Evolutionary conservation across 2,888 invertebrate genomes (phyloP).

Genomic region (Lymantria dispar): DNA sequence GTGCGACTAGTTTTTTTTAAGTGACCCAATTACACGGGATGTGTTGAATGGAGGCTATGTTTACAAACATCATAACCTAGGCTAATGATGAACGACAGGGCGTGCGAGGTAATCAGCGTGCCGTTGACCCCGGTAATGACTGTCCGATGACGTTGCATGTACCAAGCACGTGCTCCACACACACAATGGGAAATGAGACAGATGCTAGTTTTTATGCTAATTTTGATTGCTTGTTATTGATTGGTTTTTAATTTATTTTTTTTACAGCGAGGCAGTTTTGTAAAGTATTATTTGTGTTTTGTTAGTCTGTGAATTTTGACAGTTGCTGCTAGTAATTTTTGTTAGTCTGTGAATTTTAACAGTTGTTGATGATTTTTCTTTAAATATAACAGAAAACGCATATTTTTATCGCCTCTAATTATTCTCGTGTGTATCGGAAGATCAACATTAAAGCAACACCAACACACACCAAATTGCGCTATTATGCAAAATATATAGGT

Average conservation of each 20-base stretch:
- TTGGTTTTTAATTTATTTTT: conserved; percentile 22
- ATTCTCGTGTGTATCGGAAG: no score
- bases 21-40: conserved; percentile 61
- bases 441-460: no score
- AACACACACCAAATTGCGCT: no score
- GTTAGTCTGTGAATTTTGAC: background rate
- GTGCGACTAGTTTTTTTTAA: conserved; percentile 18
- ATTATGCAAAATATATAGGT: no score
- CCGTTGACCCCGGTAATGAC: conserved; percentile 79
- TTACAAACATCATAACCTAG: conserved; percentile 83
- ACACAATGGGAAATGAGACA: conserved; percentile 49
- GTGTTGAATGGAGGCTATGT: conserved; percentile 70
- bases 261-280: background rate
- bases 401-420: no score
- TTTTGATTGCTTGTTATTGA: conserved; percentile 28
- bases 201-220: conserved; percentile 43
- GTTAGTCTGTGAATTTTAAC: background rate
- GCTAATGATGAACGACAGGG: conserved; percentile 81
- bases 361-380: background rate
- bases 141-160: conserved; percentile 79
- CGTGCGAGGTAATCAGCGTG: conserved; percentile 76
- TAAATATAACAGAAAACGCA: no score
- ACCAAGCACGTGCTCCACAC: conserved; percentile 57
- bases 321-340: background rate
- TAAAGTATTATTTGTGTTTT: background rate